Evolutionary conservation across 2,797 vertebrate genomes (phyloP).

Genomic region (Dendrocincla fuliginosa): DNA sequence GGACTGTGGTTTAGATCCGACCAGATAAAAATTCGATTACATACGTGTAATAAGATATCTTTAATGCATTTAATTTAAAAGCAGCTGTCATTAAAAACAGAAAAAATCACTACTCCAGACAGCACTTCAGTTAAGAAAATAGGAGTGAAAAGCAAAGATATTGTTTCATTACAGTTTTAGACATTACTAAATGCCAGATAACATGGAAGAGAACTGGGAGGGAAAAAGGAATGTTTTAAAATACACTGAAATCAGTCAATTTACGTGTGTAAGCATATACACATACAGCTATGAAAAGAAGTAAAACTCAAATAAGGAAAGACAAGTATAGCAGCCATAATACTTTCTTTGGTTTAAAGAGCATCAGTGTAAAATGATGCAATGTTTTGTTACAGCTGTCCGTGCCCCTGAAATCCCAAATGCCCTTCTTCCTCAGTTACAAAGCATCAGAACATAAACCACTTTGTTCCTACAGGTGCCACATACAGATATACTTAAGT

Average conservation of each 20-base stretch:
- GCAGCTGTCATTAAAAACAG: background rate
- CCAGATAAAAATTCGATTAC: background rate
- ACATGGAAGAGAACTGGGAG: background rate
- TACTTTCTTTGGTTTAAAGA: background rate
- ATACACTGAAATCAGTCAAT: background rate
- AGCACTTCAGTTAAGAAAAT: background rate
- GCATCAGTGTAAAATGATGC: background rate
- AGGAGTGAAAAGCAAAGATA: background rate
- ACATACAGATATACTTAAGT: too few relatives aligned
- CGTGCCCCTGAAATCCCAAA: background rate
- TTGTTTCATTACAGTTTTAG: background rate
- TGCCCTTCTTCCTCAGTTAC: background rate
- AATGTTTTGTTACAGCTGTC: background rate
- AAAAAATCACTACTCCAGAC: background rate
- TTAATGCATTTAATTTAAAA: background rate
- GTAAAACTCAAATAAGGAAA: background rate
- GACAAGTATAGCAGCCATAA: background rate
- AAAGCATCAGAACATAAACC: background rate
- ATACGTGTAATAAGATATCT: background rate
- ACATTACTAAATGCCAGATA: background rate
- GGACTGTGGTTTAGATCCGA: background rate
- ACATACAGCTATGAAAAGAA: background rate
- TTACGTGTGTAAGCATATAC: fast-evolving
- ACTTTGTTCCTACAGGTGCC: background rate
- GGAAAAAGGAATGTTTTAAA: background rate